Conservation (phyloP, 2,888 invertebrate species). For the Mythimna loreyi region DNA sequence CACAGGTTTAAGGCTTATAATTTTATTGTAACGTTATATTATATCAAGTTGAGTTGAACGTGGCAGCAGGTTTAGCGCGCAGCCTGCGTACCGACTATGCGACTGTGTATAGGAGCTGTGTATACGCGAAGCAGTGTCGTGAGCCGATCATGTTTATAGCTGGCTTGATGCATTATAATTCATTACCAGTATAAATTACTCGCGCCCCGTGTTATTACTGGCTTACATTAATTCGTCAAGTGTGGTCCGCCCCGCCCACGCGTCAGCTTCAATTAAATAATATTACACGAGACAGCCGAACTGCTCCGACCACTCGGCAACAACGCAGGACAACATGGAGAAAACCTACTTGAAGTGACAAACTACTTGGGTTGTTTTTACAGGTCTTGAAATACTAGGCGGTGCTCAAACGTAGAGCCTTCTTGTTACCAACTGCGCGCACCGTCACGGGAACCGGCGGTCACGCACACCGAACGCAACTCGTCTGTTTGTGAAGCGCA, state of each 20-base stretch:
- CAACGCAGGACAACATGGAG: not conserved
- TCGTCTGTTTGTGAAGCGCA: too few species aligned
- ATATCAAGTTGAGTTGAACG: not conserved
- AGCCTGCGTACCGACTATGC: conserved; percentile 5
- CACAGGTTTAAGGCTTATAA: not conserved
- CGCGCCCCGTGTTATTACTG: conserved; percentile 71
- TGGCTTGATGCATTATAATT: conserved; percentile 72
- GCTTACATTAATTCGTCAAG: conserved; percentile 77
- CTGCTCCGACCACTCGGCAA: conserved; percentile 3
- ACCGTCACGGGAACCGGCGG: too few species aligned
- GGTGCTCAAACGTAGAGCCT: too few species aligned
- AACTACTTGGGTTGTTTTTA: too few species aligned
- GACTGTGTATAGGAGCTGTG: conserved; percentile 42
- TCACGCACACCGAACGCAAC: too few species aligned
- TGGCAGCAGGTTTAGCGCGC: not conserved
- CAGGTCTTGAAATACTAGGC: too few species aligned
- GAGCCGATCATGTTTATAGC: conserved; percentile 54
- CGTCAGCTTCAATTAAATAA: conserved; percentile 67
- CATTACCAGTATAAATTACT: conserved; percentile 71
- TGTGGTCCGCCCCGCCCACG: conserved; percentile 75
- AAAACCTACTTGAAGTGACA: not conserved
- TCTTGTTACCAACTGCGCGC: too few species aligned
- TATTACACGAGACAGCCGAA: conserved; percentile 51
- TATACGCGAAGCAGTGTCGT: conserved; percentile 48
- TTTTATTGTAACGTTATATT: not conserved